Evolutionary conservation across 2,113 vertebrate genomes (phyloP).

Genomic region (Litocranius walleri): DNA sequence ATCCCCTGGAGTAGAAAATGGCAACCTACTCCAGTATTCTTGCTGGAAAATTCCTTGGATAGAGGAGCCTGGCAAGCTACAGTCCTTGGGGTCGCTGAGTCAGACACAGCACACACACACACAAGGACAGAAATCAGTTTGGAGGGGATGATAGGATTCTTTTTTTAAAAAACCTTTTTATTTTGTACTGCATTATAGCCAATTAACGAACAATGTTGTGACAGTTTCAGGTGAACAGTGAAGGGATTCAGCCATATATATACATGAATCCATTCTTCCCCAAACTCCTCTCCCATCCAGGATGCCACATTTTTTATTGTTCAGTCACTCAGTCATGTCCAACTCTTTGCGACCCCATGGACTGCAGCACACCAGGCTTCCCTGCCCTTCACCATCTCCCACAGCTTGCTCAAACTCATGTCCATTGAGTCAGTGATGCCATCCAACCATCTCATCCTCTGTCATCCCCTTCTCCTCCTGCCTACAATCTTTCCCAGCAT

Average conservation of each 20-base stretch:
- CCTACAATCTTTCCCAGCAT: not conserved
- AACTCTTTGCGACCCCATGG: not conserved
- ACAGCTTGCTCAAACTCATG: not conserved
- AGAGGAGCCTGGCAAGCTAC: not conserved
- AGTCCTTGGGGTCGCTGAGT: not conserved
- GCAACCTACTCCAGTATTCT: not conserved
- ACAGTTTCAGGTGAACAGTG: not conserved
- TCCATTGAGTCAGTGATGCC: not conserved
- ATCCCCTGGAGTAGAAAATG: not conserved
- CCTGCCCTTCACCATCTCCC: not conserved
- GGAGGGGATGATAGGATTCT: not conserved
- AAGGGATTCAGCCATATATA: not conserved
- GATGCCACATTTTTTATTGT: not conserved
- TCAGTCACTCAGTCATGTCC: not conserved
- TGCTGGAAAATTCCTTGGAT: not conserved
- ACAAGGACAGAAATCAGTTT: not conserved
- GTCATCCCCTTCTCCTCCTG: not conserved
- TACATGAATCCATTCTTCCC: not conserved
- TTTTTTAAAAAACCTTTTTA: not conserved
- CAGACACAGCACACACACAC: not conserved
- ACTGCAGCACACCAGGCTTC: not conserved
- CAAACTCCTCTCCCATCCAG: not conserved
- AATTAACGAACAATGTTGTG: not conserved
- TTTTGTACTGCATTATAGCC: not conserved
- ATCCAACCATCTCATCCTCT: not conserved